Percentiles rank a stretch among this genome's conserved stretches.
Conservation (phyloP, 2,888 invertebrate genomes). For the Brachypalpus laphriformis region DNA sequence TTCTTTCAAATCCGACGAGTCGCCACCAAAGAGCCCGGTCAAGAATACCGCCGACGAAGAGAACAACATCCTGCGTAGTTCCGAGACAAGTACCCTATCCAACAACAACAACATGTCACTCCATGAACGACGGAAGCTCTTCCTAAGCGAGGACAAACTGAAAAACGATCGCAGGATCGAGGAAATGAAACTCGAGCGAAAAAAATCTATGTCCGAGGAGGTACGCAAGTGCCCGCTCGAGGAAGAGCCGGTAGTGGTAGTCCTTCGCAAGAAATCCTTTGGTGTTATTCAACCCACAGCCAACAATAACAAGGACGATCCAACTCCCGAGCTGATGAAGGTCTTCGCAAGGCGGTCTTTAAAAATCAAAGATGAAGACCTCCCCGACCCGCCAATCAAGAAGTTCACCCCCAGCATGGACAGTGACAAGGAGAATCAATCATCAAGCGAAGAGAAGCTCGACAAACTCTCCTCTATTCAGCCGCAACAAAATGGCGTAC, state of each 20-base stretch:
- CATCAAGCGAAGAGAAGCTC: conserved; percentile 84
- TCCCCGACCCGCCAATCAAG: conserved; percentile 84
- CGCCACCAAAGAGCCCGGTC: conserved; percentile 68
- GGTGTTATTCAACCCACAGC: conserved; percentile 75
- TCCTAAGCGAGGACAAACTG: conserved; percentile 79
- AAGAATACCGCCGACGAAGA: conserved; percentile 77
- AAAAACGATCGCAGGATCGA: conserved; percentile 79
- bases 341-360: conserved; percentile 92
- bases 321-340: conserved; percentile 91
- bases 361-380: conserved; percentile 90
- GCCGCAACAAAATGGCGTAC: conserved; percentile 58
- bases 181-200: conserved; percentile 79
- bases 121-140: conserved; percentile 80
- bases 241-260: conserved; percentile 75
- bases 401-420: conserved; percentile 86
- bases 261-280: conserved; percentile 82
- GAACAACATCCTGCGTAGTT: conserved; percentile 69
- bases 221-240: conserved; percentile 74
- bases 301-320: conserved; percentile 83
- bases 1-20: conserved; percentile 65
- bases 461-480: conserved; percentile 79
- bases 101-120: conserved; percentile 76
- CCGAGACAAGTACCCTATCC: conserved; percentile 45
- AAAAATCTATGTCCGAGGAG: conserved; percentile 79
- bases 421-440: conserved; percentile 89